A percentile compares a stretch with the other conserved stretches of the same genome.
phyloP scores from a whole-genome alignment of 2,797 vertebrate genomes.

The Cuculus canorus region DNA sequence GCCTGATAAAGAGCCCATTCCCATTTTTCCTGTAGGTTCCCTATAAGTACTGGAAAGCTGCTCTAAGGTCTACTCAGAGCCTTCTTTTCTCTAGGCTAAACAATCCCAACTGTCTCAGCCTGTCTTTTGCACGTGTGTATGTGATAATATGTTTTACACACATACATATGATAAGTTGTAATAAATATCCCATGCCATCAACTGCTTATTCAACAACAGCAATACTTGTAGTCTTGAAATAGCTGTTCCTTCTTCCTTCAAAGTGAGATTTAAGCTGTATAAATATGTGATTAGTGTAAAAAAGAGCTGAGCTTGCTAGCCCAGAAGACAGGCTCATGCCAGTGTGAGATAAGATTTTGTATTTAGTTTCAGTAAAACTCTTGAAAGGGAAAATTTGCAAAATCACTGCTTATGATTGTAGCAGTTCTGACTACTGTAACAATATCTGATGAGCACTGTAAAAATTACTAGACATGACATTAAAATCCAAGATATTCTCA shows the following conservation, averaged over 20 bases:
- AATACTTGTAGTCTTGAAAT: background rate
- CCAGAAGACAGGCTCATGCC: background rate
- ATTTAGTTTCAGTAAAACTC: background rate
- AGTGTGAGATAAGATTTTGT: background rate
- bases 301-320: background rate
- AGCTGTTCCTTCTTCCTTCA: background rate
- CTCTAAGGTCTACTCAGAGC: no score
- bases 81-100: no score
- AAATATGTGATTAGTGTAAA: background rate
- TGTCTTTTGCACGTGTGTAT: no score
- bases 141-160: background rate
- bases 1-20: no score
- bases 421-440: background rate
- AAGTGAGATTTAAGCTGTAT: background rate
- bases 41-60: no score
- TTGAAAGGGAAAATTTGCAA: background rate
- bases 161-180: background rate
- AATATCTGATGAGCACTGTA: background rate
- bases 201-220: background rate
- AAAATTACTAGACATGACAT: background rate
- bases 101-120: no score
- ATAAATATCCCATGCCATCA: background rate
- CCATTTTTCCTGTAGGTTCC: no score
- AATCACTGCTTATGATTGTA: background rate
- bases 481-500: background rate